These are phyloP conservation scores for Cavia aperea DNA, from an alignment of 2,113 vertebrate genomes.

Conservation along the genomic window DNA sequence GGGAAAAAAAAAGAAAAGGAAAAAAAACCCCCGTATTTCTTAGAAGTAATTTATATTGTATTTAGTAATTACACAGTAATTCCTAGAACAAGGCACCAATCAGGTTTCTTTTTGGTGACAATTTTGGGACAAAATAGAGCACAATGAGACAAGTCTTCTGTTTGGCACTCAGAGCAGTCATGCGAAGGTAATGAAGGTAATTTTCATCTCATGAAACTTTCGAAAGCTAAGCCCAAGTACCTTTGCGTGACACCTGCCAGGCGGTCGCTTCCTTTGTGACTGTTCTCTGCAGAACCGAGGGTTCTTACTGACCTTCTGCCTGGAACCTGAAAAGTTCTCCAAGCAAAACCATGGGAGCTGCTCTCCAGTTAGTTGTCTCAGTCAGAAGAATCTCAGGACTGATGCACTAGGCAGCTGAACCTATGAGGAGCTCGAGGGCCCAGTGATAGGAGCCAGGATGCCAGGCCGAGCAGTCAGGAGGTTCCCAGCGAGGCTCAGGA, in stretches of 20 bases:
- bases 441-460: not conserved
- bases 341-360: not conserved
- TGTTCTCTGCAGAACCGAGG: not conserved
- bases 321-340: not conserved
- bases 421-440: not conserved
- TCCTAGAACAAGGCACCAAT: not conserved
- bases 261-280: not conserved
- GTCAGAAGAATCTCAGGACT: not conserved
- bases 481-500: not conserved
- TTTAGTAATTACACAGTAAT: not conserved
- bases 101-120: not conserved
- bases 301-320: not conserved
- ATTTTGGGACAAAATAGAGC: conserved; percentile 2
- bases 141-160: not conserved
- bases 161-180: not conserved
- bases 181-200: not conserved
- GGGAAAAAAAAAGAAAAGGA: not conserved
- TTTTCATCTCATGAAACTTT: not conserved
- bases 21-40: not conserved
- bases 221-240: not conserved
- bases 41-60: not conserved
- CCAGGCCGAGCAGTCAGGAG: not conserved
- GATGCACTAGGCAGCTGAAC: not conserved
- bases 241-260: not conserved
- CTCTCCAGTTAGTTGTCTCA: not conserved